Conservation (phyloP, 1,140 invertebrate genomes). For the Radopholus similis region DNA sequence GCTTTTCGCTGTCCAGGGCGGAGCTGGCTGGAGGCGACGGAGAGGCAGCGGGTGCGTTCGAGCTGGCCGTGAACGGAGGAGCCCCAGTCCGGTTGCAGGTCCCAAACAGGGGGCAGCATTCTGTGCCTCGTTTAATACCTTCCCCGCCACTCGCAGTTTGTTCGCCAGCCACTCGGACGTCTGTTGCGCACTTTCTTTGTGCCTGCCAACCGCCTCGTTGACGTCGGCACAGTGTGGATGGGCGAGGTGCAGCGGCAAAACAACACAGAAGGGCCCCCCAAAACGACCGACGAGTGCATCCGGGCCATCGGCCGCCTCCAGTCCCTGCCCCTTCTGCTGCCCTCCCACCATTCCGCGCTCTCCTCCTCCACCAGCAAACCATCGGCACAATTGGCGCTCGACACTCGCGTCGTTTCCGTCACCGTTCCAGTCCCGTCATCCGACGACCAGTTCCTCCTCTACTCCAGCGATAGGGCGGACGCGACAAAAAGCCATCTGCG, state of each 20-base stretch:
- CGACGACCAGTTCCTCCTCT: background rate
- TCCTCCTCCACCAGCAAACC: background rate
- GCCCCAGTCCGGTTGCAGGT: constrained; percentile 83
- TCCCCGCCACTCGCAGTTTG: constrained; percentile 86
- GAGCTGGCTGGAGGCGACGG: constrained; percentile 76
- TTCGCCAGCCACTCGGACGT: constrained; percentile 81
- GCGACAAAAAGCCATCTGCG: background rate
- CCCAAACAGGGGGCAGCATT: constrained; percentile 81
- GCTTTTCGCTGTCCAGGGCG: constrained; percentile 68
- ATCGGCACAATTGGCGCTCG: background rate
- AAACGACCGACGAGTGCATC: background rate
- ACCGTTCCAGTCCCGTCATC: background rate
- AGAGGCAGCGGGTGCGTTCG: constrained; percentile 20
- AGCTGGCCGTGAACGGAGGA: constrained; percentile 19
- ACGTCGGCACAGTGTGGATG: constrained; percentile 60
- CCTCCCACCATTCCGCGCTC: background rate
- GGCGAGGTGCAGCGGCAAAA: constrained; percentile 7
- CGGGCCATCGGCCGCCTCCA: background rate
- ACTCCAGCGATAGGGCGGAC: background rate
- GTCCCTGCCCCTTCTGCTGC: background rate
- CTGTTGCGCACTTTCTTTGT: constrained; percentile 86
- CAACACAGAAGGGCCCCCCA: background rate
- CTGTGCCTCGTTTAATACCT: background rate
- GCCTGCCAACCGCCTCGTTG: constrained; percentile 84
- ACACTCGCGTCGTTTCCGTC: background rate